phyloP scores from a whole-genome alignment of 2,888 invertebrate genomes.

The Camptogramma bilineatum region DNA sequence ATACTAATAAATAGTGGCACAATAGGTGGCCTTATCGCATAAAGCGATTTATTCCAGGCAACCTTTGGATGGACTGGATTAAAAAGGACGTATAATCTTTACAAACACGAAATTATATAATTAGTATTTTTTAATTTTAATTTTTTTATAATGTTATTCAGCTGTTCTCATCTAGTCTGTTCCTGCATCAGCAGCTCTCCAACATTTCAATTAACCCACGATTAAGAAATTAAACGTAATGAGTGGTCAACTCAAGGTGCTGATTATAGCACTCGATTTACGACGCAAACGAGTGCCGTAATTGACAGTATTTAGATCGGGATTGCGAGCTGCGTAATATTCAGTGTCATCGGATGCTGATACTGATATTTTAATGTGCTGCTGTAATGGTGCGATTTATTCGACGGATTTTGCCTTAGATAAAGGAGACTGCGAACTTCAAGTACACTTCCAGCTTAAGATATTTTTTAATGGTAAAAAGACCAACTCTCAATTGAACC shows the following conservation, averaged over 20 bases:
- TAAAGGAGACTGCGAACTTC: too few species aligned
- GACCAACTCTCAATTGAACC: too few species aligned
- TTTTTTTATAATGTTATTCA: slow-evolving; percentile 15
- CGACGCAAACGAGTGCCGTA: slow-evolving; percentile 58
- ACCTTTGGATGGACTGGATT: too few species aligned
- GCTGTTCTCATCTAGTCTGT: slow-evolving; percentile 13
- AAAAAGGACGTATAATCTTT: too few species aligned
- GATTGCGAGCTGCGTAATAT: slow-evolving; percentile 17
- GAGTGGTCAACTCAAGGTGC: slow-evolving; percentile 62
- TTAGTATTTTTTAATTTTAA: too few species aligned
- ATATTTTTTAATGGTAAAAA: too few species aligned
- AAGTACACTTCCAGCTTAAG: too few species aligned
- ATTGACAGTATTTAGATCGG: slow-evolving; percentile 60
- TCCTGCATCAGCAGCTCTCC: slow-evolving; percentile 40
- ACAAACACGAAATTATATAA: too few species aligned
- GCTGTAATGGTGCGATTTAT: slow-evolving; percentile 1
- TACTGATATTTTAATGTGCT: slow-evolving; percentile 14
- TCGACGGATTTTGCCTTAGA: neutral
- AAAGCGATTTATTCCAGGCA: too few species aligned
- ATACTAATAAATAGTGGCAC: too few species aligned
- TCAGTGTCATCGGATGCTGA: slow-evolving; percentile 22
- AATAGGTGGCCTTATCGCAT: too few species aligned
- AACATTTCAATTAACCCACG: slow-evolving; percentile 81
- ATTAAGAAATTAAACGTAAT: slow-evolving; percentile 81
- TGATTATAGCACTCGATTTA: slow-evolving; percentile 66